Base-by-base conservation (phyloP, 2,113 vertebrate species). In the Danionella cerebrum region DNA sequence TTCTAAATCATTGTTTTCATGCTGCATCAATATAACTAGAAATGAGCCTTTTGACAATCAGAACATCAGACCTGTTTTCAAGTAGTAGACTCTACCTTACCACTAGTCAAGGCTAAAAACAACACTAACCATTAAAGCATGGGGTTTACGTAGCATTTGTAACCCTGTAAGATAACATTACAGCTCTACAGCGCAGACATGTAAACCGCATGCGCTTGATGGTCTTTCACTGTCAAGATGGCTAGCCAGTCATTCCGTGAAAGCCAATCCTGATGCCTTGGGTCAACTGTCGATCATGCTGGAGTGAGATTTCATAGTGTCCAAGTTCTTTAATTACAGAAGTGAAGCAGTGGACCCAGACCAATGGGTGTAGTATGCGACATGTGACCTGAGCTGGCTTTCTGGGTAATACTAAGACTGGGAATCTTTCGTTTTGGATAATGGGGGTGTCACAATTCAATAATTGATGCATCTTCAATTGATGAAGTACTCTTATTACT, bases 251-350 rank as follows among this genome's bases (percentile, higher is more conserved):
- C 24, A 67, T 81, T 84, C 76, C 78, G 25, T 6, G 78, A 73
- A 73, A 82, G 72, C 24, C 1, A 70, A 83, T 73, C 74, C 33
- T 36, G 65, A 75, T 65, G 70, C 39, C 13, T 62, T 2, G n/a
- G 69, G 79, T 81, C 82, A 76, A 59, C 79, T 79, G 76, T 80
- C 77, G 36, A 45, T 75, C 78, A 48, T 39, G 42, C 21, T 11
- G 44, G n/a, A 48, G 59, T 63, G 44, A 63, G 44, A 47, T 63
- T 48, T 63, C 59, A 63, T 48, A 21, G 42, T 8, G 11, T 60
- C 42, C 18, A 48, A 27, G 42, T 38, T 36, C 66, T 58, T 69
- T 69, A 69, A 69, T 69, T 59, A 69, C 54, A 50, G 25, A 39
- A 69, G 67, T 69, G 55, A 48, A 41, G 33, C 54, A 38, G 12